Evolutionary conservation across 2,113 vertebrate species (phyloP).

Genomic region (Aix galericulata): DNA sequence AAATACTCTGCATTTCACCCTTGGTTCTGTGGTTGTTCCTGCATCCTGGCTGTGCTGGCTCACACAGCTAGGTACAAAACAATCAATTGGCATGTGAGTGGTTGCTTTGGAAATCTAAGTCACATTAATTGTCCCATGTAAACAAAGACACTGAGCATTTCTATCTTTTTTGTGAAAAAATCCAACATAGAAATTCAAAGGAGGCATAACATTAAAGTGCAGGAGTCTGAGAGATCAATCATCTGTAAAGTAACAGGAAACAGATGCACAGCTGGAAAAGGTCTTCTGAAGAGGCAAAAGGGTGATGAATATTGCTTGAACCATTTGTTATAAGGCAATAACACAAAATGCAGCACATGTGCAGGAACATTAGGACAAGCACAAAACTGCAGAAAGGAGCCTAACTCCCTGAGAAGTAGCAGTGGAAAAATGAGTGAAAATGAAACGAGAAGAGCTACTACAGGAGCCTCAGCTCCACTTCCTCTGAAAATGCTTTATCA

Average conservation of each 20-base stretch:
- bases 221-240: neutral
- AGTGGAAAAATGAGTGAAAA: neutral
- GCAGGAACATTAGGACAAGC: neutral
- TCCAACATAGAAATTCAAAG: neutral
- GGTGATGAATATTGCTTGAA: neutral
- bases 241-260: neutral
- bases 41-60: neutral
- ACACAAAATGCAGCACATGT: neutral
- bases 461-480: neutral
- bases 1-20: neutral
- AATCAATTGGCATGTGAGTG: neutral
- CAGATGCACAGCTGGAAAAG: neutral
- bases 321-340: neutral
- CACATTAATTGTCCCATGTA: neutral
- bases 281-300: neutral
- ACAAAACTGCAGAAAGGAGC: neutral
- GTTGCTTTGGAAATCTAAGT: neutral
- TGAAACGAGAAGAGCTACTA: neutral
- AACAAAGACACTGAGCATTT: neutral
- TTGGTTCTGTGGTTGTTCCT: neutral
- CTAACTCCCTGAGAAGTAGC: neutral
- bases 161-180: neutral
- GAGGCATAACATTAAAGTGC: neutral
- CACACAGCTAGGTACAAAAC: neutral
- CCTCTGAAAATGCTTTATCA: neutral